Base-by-base conservation (phyloP, 92 coral and sea anemone genomes). In the Porites rus region DNA sequence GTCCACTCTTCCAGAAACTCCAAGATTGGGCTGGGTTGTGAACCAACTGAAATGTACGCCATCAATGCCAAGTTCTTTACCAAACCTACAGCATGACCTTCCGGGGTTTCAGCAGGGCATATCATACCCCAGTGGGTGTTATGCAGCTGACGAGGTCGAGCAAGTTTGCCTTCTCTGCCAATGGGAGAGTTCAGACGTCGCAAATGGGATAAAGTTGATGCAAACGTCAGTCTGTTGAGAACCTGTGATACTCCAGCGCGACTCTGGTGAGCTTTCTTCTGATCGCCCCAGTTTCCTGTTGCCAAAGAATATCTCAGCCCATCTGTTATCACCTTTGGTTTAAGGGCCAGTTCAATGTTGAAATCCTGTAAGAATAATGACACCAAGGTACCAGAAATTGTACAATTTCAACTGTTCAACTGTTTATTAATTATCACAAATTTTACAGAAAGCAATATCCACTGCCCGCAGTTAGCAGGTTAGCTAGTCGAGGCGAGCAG, bases 1-100 rank as follows among this genome's bases (percentile, higher is more conserved):
- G 99, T 97, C 99, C 99, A 97, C 73, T 97, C 99, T 87, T 97
- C 99, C 98, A 97, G 90, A 86, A 97, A 97, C 92, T 97, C 99
- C 79, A 97, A 76, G 87, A 97, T 97, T 17, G 99, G 99, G 66
- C 99, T 97, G 54, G 99, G 99, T 69, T 95, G 99, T 65, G 99
- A 97, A 20, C 99, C 99, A 38, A 97, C 99, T 28, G 99, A 97
- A 53, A 97, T 97, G 75, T 97, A 97, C 12, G 99, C 99, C 99
- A 97, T 97, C 85, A 97, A 85, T 38, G 99, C 99, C 54, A 97
- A 85, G 89, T 97, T 97, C 95, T 97, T 97, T 61, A 97, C 99
- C 67, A 97, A 89, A 6, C 99, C 99, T 22, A 97, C 99, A 51
- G 99, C 99, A 87, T 97, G 99, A 1, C 99, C 99, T 68, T 97